phyloP scores from a whole-genome alignment of 1,140 invertebrate species.

The Drosophila littoralis region DNA sequence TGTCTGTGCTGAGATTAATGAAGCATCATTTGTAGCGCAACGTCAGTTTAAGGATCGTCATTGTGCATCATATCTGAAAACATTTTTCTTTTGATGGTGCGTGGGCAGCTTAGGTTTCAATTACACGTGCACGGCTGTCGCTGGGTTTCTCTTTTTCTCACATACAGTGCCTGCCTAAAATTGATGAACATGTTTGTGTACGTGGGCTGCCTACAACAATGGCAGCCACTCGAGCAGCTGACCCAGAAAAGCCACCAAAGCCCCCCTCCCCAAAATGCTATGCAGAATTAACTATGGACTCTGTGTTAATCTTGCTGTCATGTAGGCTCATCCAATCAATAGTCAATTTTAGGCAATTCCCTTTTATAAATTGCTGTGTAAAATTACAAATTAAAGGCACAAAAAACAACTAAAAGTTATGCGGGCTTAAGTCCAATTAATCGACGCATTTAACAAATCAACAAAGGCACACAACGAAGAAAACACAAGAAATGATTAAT shows the following conservation, averaged over 20 bases:
- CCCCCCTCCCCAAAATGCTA: constrained; percentile 14
- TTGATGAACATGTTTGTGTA: constrained; percentile 63
- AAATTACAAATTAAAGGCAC: constrained; percentile 74
- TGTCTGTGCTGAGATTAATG: constrained; percentile 64
- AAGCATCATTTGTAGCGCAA: constrained; percentile 53
- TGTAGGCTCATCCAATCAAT: constrained; percentile 70
- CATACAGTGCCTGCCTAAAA: constrained; percentile 35
- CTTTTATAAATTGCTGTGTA: constrained; percentile 64
- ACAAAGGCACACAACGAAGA: constrained; percentile 39
- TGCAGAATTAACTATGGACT: constrained; percentile 46
- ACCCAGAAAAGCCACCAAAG: constrained; percentile 53
- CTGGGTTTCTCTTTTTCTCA: constrained; percentile 46
- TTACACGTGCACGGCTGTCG: constrained; percentile 39
- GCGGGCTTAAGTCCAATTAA: constrained; percentile 73
- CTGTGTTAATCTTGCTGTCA: constrained; percentile 60
- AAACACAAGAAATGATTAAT: constrained; percentile 67
- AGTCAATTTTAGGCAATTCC: constrained; percentile 66
- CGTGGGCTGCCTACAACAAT: constrained; percentile 44
- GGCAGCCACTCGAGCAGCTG: constrained; percentile 28
- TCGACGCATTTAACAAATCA: constrained; percentile 80
- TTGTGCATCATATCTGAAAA: constrained; percentile 46
- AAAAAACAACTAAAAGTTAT: constrained; percentile 49
- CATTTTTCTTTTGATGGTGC: constrained; percentile 54
- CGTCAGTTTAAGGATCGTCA: constrained; percentile 65
- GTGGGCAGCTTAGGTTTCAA: constrained; percentile 67